Evolutionary conservation across 2,888 invertebrate species (phyloP), one percentile per base, ranked within the genome.

Genomic region (Heliconius hortense): DNA sequence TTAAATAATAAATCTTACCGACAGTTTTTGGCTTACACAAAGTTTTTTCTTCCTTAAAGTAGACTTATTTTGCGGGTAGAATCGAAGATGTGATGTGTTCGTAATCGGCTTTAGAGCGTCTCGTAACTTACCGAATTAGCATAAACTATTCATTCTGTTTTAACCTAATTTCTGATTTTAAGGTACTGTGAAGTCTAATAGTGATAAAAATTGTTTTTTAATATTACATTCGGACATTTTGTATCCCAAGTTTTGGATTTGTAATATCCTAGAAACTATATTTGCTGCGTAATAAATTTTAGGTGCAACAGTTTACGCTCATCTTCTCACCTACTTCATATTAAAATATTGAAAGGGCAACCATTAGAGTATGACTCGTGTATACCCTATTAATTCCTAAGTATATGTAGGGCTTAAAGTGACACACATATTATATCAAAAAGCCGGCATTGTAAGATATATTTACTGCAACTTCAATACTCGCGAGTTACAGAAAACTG

Each of bases 81-180:
- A 39, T 73, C 56, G 70, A 70, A 76, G 70, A 77, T 79, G 78
- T 80, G 82, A 79, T 78, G 80, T 80, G 75, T 79, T 81, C 83
- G 79, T 89, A 89, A 89, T 88, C 87, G 82, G 87, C 88, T 90
- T 88, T 85, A 80, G 82, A 35, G 56, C 84, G 82, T 81, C 81
- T 84, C 82, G 85, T 84, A 89, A 88, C 85, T 88, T 88, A 79
- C 82, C 79, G 82, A 85, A 88, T 89, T 87, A 89, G 85, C 87
- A 89, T 88, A 85, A 86, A 88, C 87, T 88, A 78, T 79, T 78
- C 72, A 76, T 70, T 66, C 31, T 66, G 39, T 43, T 70, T 56
- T 56, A 39, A 43, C 48, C 13, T 24, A 24, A 48, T 15, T 70
- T 43, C 10, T 26, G 39, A 31, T 56, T 56, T 56, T n/a, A 69